phyloP scores from a whole-genome alignment of 2,888 invertebrate genomes.

The Drosophila eohydei region DNA sequence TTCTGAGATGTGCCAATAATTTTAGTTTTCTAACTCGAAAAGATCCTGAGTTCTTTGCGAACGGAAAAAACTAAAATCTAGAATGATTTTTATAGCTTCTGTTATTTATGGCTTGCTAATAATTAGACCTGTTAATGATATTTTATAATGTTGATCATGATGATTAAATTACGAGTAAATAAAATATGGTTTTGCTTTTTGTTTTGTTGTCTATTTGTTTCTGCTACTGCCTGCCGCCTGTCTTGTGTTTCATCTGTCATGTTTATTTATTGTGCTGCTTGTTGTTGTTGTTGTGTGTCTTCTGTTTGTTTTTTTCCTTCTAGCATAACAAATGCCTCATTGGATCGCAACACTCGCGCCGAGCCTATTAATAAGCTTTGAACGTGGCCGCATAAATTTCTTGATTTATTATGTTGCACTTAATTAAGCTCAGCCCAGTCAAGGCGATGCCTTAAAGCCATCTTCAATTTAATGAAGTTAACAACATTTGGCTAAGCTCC shows the following conservation, averaged over 20 bases:
- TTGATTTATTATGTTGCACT: constrained; percentile 62
- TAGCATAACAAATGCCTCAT: constrained; percentile 30
- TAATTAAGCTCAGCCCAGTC: constrained; percentile 55
- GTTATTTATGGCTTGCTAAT: constrained; percentile 12
- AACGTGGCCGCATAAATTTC: constrained; percentile 53
- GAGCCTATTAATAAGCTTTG: constrained; percentile 62
- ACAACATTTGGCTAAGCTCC: constrained; percentile 33
- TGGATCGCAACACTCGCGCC: constrained; percentile 7
- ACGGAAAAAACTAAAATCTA: neutral
- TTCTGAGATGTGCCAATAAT: neutral
- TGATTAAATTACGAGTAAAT: constrained; percentile 43
- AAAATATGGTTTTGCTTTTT: constrained; percentile 41
- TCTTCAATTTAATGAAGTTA: constrained; percentile 34
- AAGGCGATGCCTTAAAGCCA: constrained; percentile 29
- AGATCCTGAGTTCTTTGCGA: constrained; percentile 15
- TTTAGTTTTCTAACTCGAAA: neutral
- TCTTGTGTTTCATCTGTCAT: constrained; percentile 50
- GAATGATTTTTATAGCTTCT: constrained; percentile 7
- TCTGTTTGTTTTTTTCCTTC: constrained; percentile 31
- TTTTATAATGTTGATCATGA: constrained; percentile 36
- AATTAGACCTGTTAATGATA: constrained; percentile 26
- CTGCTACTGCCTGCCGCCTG: constrained; percentile 25
- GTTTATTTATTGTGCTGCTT: constrained; percentile 57
- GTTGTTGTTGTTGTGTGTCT: neutral
- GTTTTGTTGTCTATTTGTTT: constrained; percentile 6